Conservation (phyloP, 1,140 invertebrate species). For the Streblospio benedicti region DNA sequence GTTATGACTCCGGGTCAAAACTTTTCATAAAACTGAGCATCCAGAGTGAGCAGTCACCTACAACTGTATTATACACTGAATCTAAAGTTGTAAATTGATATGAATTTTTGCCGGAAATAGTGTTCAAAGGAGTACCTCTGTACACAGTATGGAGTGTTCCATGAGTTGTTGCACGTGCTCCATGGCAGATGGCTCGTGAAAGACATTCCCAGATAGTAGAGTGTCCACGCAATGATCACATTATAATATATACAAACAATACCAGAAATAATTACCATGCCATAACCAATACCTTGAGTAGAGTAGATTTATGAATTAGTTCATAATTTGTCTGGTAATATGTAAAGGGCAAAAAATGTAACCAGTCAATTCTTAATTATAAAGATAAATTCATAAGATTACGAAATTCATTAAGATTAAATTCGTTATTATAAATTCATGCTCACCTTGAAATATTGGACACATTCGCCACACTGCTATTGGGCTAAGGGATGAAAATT, state of each 20-base stretch:
- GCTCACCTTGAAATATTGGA: conserved; percentile 14
- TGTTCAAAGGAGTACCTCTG: neutral
- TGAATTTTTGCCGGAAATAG: neutral
- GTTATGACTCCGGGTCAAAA: no score
- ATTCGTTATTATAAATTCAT: neutral
- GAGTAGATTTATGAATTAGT: no score
- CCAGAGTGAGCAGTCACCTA: no score
- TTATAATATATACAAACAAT: conserved; percentile 98
- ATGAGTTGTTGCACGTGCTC: conserved; percentile 75
- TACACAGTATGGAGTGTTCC: conserved; percentile 59
- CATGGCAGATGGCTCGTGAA: conserved; percentile 78
- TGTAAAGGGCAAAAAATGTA: neutral
- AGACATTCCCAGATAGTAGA: conserved; percentile 89
- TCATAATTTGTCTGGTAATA: no score
- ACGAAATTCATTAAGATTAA: neutral
- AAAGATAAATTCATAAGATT: neutral
- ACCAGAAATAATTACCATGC: conserved; percentile 73
- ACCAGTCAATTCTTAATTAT: neutral
- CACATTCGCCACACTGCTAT: conserved; percentile 10
- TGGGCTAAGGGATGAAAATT: conserved; percentile 46
- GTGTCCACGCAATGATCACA: conserved; percentile 96
- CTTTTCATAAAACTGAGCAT: no score
- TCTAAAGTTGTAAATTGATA: neutral
- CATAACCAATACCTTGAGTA: conserved; percentile 36
- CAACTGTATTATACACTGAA: neutral